Percentiles rank a stretch among this genome's conserved stretches.
Conservation (phyloP, 2,797 vertebrate genomes). For the Lacerta viridis region DNA sequence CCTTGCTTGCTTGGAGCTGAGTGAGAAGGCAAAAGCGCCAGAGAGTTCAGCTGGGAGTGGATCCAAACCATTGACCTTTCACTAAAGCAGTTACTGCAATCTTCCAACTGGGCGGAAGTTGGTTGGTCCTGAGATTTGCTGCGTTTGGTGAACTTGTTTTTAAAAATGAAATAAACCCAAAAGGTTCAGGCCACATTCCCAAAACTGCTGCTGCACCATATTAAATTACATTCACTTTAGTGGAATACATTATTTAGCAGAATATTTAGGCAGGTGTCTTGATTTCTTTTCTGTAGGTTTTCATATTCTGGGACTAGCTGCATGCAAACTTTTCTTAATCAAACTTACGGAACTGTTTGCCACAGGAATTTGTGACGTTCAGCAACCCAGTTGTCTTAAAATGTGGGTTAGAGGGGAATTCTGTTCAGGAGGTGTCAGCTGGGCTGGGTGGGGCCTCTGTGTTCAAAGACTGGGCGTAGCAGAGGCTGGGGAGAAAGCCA, state of each 20-base stretch:
- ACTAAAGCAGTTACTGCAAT: neutral
- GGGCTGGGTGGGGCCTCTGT: neutral
- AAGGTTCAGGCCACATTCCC: neutral
- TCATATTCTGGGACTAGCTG: neutral
- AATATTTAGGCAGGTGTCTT: too few relatives aligned
- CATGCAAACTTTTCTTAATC: neutral
- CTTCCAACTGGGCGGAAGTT: neutral
- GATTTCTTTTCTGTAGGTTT: neutral
- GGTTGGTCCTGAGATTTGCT: neutral
- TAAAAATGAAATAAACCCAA: neutral
- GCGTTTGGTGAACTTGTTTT: neutral
- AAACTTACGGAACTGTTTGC: neutral
- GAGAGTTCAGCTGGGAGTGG: conserved; percentile 8
- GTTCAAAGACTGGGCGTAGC: neutral
- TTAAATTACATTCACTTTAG: neutral
- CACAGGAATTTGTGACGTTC: neutral
- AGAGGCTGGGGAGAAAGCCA: neutral
- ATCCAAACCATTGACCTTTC: conserved; percentile 18
- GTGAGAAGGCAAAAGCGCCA: neutral
- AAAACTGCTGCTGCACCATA: too few relatives aligned
- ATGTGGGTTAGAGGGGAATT: neutral
- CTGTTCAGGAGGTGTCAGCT: neutral
- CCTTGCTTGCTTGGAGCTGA: neutral
- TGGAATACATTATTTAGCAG: neutral
- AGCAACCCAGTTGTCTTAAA: conserved; percentile 3